Base-by-base conservation (phyloP, 2,888 invertebrate genomes). In the Lobophora halterata region DNA sequence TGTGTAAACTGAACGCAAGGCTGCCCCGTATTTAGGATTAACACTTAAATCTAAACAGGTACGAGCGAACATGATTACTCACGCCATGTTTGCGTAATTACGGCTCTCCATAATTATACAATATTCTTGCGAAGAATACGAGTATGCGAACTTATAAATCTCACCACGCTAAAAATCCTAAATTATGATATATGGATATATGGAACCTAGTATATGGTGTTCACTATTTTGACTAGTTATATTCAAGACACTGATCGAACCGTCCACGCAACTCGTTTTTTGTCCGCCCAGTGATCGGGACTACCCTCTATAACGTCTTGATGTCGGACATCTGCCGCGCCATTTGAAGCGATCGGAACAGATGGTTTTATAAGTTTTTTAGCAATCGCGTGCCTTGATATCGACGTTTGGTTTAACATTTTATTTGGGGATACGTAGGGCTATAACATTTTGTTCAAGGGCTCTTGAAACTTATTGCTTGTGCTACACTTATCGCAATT, bases 261-360 rank as follows among this genome's bases (percentile, higher is more conserved):
- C 38, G 42, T 50, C 42, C 50, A 49, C 40, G 30, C 41, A 39
- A 58, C 72, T 73, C 71, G 71, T 75, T 79, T 79, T 71, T 65
- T 65, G 60, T 69, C 53, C 61, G 62, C 64, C 72, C 74, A 67
- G 65, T 71, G 76, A 76, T 58, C 65, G 64, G 76, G 76, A 79
- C 82, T 77, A 75, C 77, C 72, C 73, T 65, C 77, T 55, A 66
- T 80, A 79, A 83, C 75, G 79, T 81, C 85, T 82, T 79, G 76
- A 83, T 81, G 75, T 74, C 73, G 43, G 65, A 71, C 85, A 85
- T 77, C 75, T 83, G 85, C 66, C 65, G 67, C 29, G 29, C 2
- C 64, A 58, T 52, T 61, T 55, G 67, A 55, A 65, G 58, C 61
- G 59, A 62, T 58, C 60, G 52, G 29, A 48, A 53, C 82, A 76